These are phyloP conservation scores for Nasua narica DNA, from an alignment of 2,797 vertebrate species.

Conservation along the genomic window DNA sequence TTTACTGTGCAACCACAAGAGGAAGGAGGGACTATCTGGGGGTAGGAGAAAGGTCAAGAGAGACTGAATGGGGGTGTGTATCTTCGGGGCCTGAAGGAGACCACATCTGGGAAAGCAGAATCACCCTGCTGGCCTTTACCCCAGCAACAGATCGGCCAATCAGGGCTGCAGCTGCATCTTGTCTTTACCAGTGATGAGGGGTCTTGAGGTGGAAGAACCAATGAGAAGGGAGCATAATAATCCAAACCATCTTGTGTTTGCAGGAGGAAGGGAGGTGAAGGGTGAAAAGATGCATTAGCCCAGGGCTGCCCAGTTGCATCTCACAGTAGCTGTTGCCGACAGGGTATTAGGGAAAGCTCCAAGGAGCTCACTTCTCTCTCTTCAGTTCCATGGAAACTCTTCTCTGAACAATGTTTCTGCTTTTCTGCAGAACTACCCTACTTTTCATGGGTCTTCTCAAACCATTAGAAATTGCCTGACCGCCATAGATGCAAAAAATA, in stretches of 20 bases:
- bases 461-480: conserved; percentile 9
- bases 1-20: conserved; percentile 40
- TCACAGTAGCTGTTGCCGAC: conserved; percentile 1
- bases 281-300: conserved; percentile 6
- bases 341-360: neutral
- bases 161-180: neutral
- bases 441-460: conserved; percentile 39
- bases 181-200: conserved; percentile 34
- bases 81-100: conserved; percentile 4
- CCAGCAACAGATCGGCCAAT: conserved; percentile 55
- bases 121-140: neutral
- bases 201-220: conserved; percentile 43
- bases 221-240: conserved; percentile 43
- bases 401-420: conserved; percentile 17
- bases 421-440: conserved; percentile 7
- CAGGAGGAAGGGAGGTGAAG: neutral
- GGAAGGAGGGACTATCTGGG: conserved; percentile 10
- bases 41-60: neutral
- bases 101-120: conserved; percentile 53
- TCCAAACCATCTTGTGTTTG: conserved; percentile 47
- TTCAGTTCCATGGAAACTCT: conserved; percentile 1
- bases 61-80: neutral
- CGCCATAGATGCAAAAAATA: neutral
- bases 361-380: neutral
- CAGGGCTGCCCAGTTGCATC: neutral